Evolutionary conservation across 1,140 invertebrate genomes (phyloP).

Genomic region (Drosophila pseudoananassae): DNA sequence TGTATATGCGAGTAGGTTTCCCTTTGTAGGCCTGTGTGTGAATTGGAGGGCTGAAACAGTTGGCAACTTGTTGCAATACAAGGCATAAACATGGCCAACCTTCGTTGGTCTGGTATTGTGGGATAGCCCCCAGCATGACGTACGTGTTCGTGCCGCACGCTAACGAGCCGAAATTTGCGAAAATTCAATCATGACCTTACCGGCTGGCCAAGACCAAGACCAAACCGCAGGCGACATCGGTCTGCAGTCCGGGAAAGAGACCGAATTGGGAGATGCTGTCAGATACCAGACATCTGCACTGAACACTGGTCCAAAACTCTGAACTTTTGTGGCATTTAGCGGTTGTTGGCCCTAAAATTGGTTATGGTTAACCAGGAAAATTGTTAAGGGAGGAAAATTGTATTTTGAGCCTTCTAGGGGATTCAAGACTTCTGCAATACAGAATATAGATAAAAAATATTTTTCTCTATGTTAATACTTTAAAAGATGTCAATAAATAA

Average conservation of each 20-base stretch:
- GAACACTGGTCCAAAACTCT: slow-evolving; percentile 2
- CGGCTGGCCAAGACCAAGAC: slow-evolving; percentile 46
- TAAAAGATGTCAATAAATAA: no score
- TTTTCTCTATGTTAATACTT: no score
- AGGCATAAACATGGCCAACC: slow-evolving; percentile 53
- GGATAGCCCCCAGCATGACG: slow-evolving; percentile 56
- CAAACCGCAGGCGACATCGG: slow-evolving; percentile 16
- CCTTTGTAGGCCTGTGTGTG: slow-evolving; percentile 2
- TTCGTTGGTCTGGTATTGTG: slow-evolving; percentile 50
- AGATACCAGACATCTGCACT: slow-evolving; percentile 18
- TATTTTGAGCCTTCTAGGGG: not conserved
- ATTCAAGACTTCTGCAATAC: no score
- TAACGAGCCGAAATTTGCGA: slow-evolving; percentile 80
- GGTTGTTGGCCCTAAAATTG: no score
- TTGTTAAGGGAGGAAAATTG: slow-evolving; percentile 14
- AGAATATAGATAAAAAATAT: no score
- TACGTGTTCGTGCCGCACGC: slow-evolving; percentile 72
- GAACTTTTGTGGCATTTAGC: not conserved
- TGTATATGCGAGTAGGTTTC: slow-evolving; percentile 36
- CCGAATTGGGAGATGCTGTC: slow-evolving; percentile 12
- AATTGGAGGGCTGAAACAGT: slow-evolving; percentile 19
- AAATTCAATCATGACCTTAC: slow-evolving; percentile 73
- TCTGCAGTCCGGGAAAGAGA: slow-evolving; percentile 7
- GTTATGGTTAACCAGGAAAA: not conserved
- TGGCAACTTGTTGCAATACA: slow-evolving; percentile 76